Conservation (phyloP, 1,140 invertebrate species). For the Varroa destructor region DNA sequence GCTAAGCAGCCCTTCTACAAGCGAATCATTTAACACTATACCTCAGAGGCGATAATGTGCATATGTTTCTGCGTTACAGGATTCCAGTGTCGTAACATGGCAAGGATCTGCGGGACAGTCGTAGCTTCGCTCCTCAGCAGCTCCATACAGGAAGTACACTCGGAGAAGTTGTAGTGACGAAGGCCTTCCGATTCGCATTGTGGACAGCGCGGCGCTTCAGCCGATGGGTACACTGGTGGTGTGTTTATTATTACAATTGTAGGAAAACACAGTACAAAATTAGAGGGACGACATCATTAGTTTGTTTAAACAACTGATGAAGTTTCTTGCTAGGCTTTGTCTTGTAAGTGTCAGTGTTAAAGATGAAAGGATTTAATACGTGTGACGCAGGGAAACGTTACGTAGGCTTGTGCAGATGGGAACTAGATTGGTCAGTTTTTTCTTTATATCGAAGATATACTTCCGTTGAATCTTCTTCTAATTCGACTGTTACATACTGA, state of each 20-base stretch:
- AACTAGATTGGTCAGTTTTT: no score
- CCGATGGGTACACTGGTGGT: conserved; percentile 14
- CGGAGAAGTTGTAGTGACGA: conserved; percentile 24
- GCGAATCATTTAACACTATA: conserved; percentile 30
- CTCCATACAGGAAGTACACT: conserved; percentile 37
- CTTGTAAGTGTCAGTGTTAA: no score
- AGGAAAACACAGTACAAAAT: neutral
- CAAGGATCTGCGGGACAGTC: conserved; percentile 45
- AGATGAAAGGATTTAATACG: no score
- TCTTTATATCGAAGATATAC: no score
- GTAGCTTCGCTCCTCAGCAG: conserved; percentile 41
- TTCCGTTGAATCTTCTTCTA: neutral
- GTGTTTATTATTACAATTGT: no score
- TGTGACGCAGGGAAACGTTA: no score
- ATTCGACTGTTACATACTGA: neutral
- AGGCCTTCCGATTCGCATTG: conserved; percentile 13
- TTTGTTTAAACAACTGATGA: no score
- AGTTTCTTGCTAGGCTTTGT: no score
- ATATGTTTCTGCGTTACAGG: conserved; percentile 46
- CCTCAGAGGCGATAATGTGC: conserved; percentile 43
- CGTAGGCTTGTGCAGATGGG: no score
- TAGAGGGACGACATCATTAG: neutral
- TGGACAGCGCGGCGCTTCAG: conserved; percentile 6
- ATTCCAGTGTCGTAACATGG: conserved; percentile 47
- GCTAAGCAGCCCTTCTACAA: no score